Conservation (phyloP, 2,797 vertebrate genomes). For the Micrastur ruficollis region DNA sequence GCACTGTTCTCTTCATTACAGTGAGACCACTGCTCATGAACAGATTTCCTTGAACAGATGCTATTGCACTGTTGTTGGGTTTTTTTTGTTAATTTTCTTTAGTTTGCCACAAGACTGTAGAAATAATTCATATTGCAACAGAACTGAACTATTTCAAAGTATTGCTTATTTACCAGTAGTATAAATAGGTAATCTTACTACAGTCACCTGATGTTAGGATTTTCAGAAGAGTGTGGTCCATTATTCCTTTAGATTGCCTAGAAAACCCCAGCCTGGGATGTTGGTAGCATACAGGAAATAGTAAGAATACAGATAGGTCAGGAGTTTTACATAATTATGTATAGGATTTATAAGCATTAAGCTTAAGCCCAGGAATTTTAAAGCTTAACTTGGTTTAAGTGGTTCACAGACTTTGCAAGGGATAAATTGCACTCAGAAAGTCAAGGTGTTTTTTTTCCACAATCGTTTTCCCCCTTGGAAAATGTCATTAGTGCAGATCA, state of each 20-base stretch:
- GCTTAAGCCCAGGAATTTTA: background rate
- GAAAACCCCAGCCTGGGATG: background rate
- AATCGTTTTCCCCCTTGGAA: background rate
- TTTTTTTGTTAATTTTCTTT: background rate
- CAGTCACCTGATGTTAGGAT: background rate
- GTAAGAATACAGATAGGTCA: background rate
- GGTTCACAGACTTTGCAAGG: background rate
- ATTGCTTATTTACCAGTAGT: background rate
- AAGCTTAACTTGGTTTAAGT: slow-evolving; percentile 5
- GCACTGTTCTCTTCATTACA: background rate
- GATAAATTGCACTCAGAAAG: background rate
- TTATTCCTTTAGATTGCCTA: background rate
- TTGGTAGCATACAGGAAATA: background rate
- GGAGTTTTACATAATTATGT: background rate
- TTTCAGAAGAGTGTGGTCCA: background rate
- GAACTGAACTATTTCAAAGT: background rate
- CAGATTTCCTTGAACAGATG: background rate
- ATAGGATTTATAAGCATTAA: slow-evolving; percentile 4
- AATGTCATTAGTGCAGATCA: background rate
- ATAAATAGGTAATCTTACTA: background rate
- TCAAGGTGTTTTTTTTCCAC: background rate
- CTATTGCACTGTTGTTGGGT: background rate
- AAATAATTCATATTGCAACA: background rate
- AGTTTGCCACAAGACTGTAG: background rate
- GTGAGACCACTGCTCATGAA: background rate